Evolutionary conservation across 2,113 vertebrate genomes (phyloP), one percentile per base, ranked within the genome.

Genomic region (Balaeniceps rex): DNA sequence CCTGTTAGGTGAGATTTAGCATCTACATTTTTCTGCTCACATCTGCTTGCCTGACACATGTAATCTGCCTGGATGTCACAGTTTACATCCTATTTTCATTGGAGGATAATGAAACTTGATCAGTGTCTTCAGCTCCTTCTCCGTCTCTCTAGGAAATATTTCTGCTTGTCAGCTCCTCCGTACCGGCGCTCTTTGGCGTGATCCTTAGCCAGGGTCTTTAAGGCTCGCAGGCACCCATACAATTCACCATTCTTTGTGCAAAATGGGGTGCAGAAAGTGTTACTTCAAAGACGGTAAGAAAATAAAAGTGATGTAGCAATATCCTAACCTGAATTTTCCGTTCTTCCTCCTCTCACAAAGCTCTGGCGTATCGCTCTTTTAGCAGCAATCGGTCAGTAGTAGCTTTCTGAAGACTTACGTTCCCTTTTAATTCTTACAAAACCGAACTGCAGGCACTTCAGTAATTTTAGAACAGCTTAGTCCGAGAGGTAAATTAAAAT

Each of bases 401-500:
- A 95, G 93, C 61, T 90, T 90, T 82, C 74, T 57, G 47, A 94
- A 95, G 93, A 90, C 34, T 94, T 91, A 66, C 4, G 18, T 93
- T 97, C 94, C 87, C 74, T 97, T 94, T 96, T 70, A 96, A 95
- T 97, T 97, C 94, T 95, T 91, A 96, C 61, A 69, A 97, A 98
- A 98, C 83, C 54, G 83, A 97, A 98, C 95, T 87, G 70, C 88
- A 95, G 93, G 93, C 93, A 97, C 95, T 97, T 93, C 93, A 90
- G 89, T 89, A 97, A 83, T 97, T 97, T 84, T 90, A 97, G 91
- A 96, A 91, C 84, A 79, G 83, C 94, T 85, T 83, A 95, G 71
- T 97, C 84, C 88, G n/a, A 97, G 94, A 98, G 97, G 96, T 97
- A 98, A 98, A 98, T 98, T 98, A 97, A 98, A 98, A 97, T 98